Conservation (phyloP, 1,140 invertebrate species). For the Drosophila triauraria region DNA sequence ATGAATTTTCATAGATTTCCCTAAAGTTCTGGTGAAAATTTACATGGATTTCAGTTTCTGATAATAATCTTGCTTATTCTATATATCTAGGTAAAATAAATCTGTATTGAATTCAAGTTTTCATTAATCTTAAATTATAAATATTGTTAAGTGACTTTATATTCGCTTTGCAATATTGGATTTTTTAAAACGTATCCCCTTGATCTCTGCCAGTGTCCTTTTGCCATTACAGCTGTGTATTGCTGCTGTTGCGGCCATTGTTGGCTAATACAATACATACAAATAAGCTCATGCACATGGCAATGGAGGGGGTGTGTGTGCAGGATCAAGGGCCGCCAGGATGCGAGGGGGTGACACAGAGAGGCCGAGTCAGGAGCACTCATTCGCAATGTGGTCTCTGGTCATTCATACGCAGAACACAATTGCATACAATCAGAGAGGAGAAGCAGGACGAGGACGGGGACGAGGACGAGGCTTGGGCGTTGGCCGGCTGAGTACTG, state of each 20-base stretch:
- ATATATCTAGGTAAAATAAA: background rate
- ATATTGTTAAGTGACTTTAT: too few relatives aligned
- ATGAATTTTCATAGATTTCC: background rate
- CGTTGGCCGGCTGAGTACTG: conserved; percentile 71
- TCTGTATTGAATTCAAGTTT: too few relatives aligned
- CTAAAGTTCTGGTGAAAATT: background rate
- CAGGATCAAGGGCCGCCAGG: conserved; percentile 2
- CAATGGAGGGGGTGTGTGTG: conserved; percentile 21
- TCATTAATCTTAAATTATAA: too few relatives aligned
- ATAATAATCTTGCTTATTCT: background rate
- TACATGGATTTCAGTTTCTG: background rate
- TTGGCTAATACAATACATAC: conserved; percentile 83
- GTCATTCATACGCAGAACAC: conserved; percentile 81
- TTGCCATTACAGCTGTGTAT: conserved; percentile 46
- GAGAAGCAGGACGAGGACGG: conserved; percentile 15
- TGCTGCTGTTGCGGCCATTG: conserved; percentile 66
- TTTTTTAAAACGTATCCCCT: too few relatives aligned
- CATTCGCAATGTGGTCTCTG: conserved; percentile 80
- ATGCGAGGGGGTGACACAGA: conserved; percentile 6
- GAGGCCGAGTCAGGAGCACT: conserved; percentile 70
- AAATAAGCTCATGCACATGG: conserved; percentile 73
- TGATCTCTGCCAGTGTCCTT: conserved; percentile 11
- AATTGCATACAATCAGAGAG: conserved; percentile 79
- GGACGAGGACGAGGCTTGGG: conserved; percentile 49
- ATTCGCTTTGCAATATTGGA: too few relatives aligned